phyloP scores from a whole-genome alignment of 2,113 vertebrate genomes.

The Galbula dea region DNA sequence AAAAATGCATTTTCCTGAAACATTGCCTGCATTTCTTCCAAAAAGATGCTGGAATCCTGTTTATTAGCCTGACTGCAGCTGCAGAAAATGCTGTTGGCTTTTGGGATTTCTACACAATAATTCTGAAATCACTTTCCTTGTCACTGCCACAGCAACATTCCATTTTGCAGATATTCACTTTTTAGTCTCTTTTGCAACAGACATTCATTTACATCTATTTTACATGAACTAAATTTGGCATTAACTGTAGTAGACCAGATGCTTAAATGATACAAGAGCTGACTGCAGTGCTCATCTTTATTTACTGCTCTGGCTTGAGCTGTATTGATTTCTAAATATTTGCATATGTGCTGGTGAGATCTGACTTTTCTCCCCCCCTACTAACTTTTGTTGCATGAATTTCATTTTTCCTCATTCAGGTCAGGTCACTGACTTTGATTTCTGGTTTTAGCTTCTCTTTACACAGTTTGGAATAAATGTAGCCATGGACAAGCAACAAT shows the following conservation, averaged over 20 bases:
- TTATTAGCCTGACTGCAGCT: conserved; percentile 10
- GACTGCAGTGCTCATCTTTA: not conserved
- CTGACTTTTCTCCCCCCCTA: not conserved
- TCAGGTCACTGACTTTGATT: not conserved
- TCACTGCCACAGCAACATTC: not conserved
- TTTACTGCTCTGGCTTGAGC: conserved; percentile 39
- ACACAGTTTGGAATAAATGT: not conserved
- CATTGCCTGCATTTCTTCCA: not conserved
- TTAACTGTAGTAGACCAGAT: conserved; percentile 48
- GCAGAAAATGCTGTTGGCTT: not conserved
- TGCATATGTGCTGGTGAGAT: not conserved
- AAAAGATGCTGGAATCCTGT: not conserved
- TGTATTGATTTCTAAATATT: conserved; percentile 33
- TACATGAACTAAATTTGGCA: conserved; percentile 56
- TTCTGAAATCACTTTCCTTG: conserved; percentile 1
- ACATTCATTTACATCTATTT: conserved; percentile 60
- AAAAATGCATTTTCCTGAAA: conserved; percentile 1
- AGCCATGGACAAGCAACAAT: not conserved
- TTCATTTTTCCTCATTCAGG: not conserved
- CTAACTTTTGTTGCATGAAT: not conserved
- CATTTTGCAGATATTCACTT: conserved; percentile 25
- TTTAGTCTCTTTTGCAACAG: conserved; percentile 22
- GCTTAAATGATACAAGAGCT: conserved; percentile 25
- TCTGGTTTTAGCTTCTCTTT: not conserved
- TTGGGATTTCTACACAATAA: conserved; percentile 1